Evolutionary conservation across 2,113 vertebrate species (phyloP), one percentile per base, ranked within the genome.

Genomic region (Gymnogyps californianus): DNA sequence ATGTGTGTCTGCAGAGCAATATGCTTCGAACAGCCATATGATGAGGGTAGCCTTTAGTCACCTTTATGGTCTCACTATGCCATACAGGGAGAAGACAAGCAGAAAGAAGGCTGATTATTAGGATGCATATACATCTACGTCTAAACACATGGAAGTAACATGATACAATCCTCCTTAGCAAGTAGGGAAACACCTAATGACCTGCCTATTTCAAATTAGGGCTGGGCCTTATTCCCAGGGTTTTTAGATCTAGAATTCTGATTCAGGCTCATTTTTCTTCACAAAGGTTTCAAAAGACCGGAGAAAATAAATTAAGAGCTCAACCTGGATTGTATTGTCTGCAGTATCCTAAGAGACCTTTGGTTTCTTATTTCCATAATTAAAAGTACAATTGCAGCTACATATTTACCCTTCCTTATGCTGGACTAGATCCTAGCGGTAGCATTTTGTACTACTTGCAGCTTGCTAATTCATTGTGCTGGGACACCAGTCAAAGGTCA

Each of bases 351-450:
- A 65, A 42, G 11, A 71, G 32, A 70, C 80, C 87, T 95, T 66
- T 89, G 46, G 32, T 85, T 80, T 97, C 81, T 93, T 92, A 92
- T 91, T 96, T 91, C 90, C 83, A 89, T 88, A 92, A 95, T 93
- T 92, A 18, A 44, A 95, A 66, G 32, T 40, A 62, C 71, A 91
- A 54, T n/a, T 84, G 59, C 67, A 91, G 59, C 52, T 88, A 70
- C n/a, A 46, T 93, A 86, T 70, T 95, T 89, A 87, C 90, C 92
- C 72, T 84, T 89, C 92, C 58, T 69, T 71, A 28, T 20, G 12
- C 71, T 97, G 93, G 58, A 83, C 59, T 72, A 72, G 47, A 67
- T 91, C 76, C 61, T 57, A 95, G 78, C 57, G 80, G 83, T 34
- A 94, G 34, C 65, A 77, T 83, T 90, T 96, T 69, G 71, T 79